These are phyloP conservation scores for Agapornis roseicollis DNA, from an alignment of 2,113 vertebrate species.

Conservation along the genomic window DNA sequence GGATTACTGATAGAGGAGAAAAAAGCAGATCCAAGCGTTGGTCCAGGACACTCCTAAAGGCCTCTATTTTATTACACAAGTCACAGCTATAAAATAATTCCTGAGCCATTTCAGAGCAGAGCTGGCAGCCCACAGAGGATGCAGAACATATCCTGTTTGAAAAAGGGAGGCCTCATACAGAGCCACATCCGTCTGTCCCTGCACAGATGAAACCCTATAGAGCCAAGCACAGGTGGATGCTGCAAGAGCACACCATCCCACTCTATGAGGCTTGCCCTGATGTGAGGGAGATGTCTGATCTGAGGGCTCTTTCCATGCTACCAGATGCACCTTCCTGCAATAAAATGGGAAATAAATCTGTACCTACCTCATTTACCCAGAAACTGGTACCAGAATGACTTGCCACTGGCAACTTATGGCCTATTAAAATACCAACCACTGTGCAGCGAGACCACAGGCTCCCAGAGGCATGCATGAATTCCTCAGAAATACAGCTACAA, in stretches of 20 bases:
- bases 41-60: background rate
- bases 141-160: slow-evolving; percentile 24
- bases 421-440: slow-evolving; percentile 32
- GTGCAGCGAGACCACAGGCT: background rate
- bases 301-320: background rate
- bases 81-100: background rate
- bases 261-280: background rate
- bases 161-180: background rate
- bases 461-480: background rate
- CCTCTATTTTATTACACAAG: background rate
- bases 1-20: background rate
- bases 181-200: background rate
- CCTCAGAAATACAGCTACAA: slow-evolving; percentile 39
- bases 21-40: background rate
- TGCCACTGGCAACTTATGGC: slow-evolving; percentile 3
- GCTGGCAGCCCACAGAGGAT: background rate
- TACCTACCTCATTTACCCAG: slow-evolving; percentile 13
- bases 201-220: background rate
- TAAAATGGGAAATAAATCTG: slow-evolving; percentile 24
- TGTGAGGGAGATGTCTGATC: background rate
- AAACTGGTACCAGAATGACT: background rate
- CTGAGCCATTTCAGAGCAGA: background rate
- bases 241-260: background rate
- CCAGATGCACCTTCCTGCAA: slow-evolving; percentile 23
- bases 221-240: background rate